Conservation (phyloP, 2,113 vertebrate species). For the Hypocryptadius cinnamomeus region DNA sequence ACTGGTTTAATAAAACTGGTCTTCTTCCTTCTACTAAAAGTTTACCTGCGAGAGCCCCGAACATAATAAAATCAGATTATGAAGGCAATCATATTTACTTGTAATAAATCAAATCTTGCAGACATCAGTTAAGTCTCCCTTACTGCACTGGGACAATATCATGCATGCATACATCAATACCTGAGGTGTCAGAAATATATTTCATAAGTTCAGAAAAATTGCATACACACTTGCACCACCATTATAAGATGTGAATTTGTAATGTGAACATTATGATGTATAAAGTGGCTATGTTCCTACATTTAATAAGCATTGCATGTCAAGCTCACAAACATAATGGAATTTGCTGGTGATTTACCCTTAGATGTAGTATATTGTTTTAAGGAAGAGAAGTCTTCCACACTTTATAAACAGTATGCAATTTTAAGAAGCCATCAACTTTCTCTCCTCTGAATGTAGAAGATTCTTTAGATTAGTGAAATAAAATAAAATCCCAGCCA, state of each 20-base stretch:
- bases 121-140: slow-evolving; percentile 81
- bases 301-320: slow-evolving; percentile 88
- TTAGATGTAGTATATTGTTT: slow-evolving; percentile 75
- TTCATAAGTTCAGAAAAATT: slow-evolving; percentile 78
- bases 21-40: slow-evolving; percentile 83
- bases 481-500: slow-evolving; percentile 41
- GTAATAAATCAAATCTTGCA: slow-evolving; percentile 96
- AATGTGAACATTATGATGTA: slow-evolving; percentile 82
- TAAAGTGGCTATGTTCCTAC: slow-evolving; percentile 88
- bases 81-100: slow-evolving; percentile 95
- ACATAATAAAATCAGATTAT: slow-evolving; percentile 99
- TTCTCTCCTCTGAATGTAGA: background rate
- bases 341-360: slow-evolving; percentile 74
- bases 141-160: slow-evolving; percentile 76
- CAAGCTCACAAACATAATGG: slow-evolving; percentile 75
- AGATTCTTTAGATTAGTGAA: slow-evolving; percentile 42
- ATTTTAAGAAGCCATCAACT: slow-evolving; percentile 55
- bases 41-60: slow-evolving; percentile 91
- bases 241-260: slow-evolving; percentile 74
- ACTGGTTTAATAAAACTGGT: slow-evolving; percentile 88
- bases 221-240: slow-evolving; percentile 66
- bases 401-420: slow-evolving; percentile 59
- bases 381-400: slow-evolving; percentile 58
- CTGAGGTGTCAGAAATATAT: slow-evolving; percentile 76
- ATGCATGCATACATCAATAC: slow-evolving; percentile 74